These are phyloP conservation scores for Catharus fuscescens DNA, from an alignment of 2,113 vertebrate species.

Conservation along the genomic window DNA sequence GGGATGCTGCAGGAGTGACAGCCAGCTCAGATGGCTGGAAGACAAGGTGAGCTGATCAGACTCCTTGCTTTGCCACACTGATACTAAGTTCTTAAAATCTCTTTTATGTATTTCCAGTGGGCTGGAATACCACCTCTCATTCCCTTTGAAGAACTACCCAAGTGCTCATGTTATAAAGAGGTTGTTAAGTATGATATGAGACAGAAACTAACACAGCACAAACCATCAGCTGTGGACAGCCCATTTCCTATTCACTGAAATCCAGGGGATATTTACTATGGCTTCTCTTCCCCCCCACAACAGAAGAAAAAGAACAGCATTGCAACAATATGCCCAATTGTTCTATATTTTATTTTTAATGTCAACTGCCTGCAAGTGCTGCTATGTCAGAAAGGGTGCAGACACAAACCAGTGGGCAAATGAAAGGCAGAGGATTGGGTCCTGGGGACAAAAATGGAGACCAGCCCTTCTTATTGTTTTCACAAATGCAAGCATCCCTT, in stretches of 20 bases:
- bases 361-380: neutral
- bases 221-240: neutral
- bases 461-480: neutral
- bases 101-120: neutral
- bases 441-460: neutral
- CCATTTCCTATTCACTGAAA: neutral
- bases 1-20: neutral
- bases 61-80: neutral
- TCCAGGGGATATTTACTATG: neutral
- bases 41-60: neutral
- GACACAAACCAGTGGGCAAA: neutral
- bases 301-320: neutral
- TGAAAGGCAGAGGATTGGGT: neutral
- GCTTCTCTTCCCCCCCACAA: accelerated
- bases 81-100: neutral
- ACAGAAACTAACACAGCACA: neutral
- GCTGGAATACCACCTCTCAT: neutral
- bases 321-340: neutral
- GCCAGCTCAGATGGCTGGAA: neutral
- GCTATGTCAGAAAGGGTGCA: neutral
- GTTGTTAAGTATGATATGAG: neutral
- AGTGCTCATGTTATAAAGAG: neutral
- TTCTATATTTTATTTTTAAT: neutral
- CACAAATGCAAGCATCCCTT: neutral
- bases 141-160: neutral